Base-by-base conservation (phyloP, 2,888 invertebrate species). In the Eristalis arbustorum region DNA sequence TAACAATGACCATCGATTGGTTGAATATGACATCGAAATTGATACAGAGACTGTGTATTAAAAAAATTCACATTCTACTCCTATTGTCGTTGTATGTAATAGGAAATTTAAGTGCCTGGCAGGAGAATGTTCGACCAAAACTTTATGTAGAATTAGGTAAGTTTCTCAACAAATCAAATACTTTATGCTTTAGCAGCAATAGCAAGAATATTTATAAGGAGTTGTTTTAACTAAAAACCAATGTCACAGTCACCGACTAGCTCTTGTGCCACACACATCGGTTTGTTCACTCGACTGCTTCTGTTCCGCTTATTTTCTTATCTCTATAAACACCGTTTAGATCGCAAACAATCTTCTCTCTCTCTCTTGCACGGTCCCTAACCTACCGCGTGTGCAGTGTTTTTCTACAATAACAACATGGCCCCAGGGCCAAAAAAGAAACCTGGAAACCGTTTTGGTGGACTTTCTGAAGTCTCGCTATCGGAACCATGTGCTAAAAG, bases 61-160 rank as follows among this genome's bases (percentile, higher is more conserved):
- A 67, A 57, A 83, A 87, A 72, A 78, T 89, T 90, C 91, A 91
- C 91, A 91, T 92, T 90, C 91, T 92, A 90, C 91, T 92, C 89
- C 89, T 92, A 90, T 89, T 92, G 90, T 90, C 91, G 90, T 89
- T 92, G 89, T 91, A 91, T 90, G 93, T 92, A 91, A 92, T 92
- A 91, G 93, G 92, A 91, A 93, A 92, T 92, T 91, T 92, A 92
- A 93, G 93, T 93, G 96, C 96, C 91, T 97, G 97, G 97, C 97
- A 97, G 95, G 97, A 97, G 94, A 97, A 97, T 94, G 96, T 97
- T 93, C 95, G 97, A 94, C 97, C 97, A 92, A 97, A 97, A 95
- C 96, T 97, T 95, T 97, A 96, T 95, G 97, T 97, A 93, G 96
- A 97, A 95, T 94, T 97, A 95, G 97, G 97, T 97, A 93, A 96